Conservation (phyloP, 2,797 vertebrate species). For the Diplodus puntazzo region DNA sequence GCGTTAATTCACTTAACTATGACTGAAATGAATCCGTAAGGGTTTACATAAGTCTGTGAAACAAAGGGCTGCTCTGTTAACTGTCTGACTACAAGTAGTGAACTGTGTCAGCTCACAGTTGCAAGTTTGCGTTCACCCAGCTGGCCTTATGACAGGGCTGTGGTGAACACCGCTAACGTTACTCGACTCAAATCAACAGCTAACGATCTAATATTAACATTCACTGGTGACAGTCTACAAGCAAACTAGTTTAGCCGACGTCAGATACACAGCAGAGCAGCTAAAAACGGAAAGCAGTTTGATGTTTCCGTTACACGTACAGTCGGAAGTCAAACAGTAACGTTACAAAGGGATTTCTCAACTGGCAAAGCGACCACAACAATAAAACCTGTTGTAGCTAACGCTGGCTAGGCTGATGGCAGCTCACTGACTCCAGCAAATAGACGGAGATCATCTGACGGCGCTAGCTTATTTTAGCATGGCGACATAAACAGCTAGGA, state of each 20-base stretch:
- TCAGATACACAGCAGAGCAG: background rate
- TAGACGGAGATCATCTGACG: constrained; percentile 77
- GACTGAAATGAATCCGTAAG: constrained; percentile 19
- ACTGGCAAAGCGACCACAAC: constrained; percentile 35
- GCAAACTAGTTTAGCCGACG: constrained; percentile 7
- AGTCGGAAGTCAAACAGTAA: background rate
- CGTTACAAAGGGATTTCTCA: background rate
- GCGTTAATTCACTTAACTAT: constrained; percentile 28
- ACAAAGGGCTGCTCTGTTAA: constrained; percentile 66
- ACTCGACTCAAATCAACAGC: background rate
- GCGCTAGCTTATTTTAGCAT: constrained; percentile 70
- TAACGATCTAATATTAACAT: background rate
- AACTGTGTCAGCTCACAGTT: constrained; percentile 17
- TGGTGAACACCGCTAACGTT: constrained; percentile 15
- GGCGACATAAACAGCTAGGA: constrained; percentile 51
- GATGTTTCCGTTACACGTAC: background rate
- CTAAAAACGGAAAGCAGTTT: background rate
- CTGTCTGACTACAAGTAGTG: constrained; percentile 13
- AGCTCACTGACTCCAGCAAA: constrained; percentile 72
- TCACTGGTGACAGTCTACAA: background rate
- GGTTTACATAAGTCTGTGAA: constrained; percentile 12
- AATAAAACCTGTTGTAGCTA: constrained; percentile 65
- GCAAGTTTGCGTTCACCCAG: constrained; percentile 7
- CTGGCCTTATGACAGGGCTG: constrained; percentile 1
- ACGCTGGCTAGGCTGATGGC: constrained; percentile 33